phyloP scores from a whole-genome alignment of 1,140 invertebrate species.

The Cotesia typhae region DNA sequence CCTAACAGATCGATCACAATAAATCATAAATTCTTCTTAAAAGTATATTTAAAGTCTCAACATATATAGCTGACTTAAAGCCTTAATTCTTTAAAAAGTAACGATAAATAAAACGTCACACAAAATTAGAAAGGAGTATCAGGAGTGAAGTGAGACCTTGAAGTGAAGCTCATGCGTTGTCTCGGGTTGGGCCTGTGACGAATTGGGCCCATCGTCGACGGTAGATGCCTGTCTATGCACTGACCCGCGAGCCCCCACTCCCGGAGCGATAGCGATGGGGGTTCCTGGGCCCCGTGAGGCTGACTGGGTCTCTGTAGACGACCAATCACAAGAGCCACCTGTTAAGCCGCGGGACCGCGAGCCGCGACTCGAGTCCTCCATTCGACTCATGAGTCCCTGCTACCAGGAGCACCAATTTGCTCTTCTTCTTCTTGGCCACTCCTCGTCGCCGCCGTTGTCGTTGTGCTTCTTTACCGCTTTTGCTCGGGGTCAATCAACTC shows the following conservation, averaged over 20 bases:
- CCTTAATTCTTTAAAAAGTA: background rate
- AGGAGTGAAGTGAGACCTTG: slow-evolving; percentile 50
- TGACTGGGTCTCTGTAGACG: slow-evolving; percentile 36
- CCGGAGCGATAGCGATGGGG: background rate
- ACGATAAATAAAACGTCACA: slow-evolving; percentile 14
- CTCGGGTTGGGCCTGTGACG: slow-evolving; percentile 57
- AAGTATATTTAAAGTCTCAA: no score
- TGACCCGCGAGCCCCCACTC: slow-evolving; percentile 1
- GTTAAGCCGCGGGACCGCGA: slow-evolving; percentile 44
- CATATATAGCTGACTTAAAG: no score
- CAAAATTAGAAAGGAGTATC: slow-evolving; percentile 9
- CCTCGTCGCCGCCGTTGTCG: slow-evolving; percentile 51
- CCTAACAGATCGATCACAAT: no score
- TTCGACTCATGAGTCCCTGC: slow-evolving; percentile 54
- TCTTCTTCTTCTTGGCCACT: slow-evolving; percentile 67
- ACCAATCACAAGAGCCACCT: slow-evolving; percentile 49
- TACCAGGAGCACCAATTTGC: slow-evolving; percentile 65
- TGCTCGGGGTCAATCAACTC: slow-evolving; percentile 28
- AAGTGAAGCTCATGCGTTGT: slow-evolving; percentile 56
- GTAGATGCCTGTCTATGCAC: slow-evolving; percentile 46
- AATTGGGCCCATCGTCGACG: slow-evolving; percentile 46
- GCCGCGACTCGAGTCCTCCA: slow-evolving; percentile 52
- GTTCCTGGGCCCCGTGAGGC: slow-evolving; percentile 42
- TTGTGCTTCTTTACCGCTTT: slow-evolving; percentile 22
- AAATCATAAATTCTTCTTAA: no score